Conservation (phyloP, 2,888 invertebrate genomes). For the Psylliodes chrysocephalus region DNA sequence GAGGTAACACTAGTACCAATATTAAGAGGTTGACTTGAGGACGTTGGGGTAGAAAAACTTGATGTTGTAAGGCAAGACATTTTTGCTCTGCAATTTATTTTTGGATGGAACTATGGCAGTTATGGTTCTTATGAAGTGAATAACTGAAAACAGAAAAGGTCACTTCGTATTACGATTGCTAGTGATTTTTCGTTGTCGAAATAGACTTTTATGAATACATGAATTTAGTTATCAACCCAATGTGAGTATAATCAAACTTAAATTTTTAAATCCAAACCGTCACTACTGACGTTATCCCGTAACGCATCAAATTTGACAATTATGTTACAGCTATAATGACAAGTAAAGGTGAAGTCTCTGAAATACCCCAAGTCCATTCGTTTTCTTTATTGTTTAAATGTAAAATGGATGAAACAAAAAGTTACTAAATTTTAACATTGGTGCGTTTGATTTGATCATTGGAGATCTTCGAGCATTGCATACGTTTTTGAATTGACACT, state of each 20-base stretch:
- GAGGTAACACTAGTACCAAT: slow-evolving; percentile 33
- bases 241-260: slow-evolving; percentile 4
- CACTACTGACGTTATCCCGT: slow-evolving; percentile 14
- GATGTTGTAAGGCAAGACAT: slow-evolving; percentile 42
- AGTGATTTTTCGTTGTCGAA: neutral
- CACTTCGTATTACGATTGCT: neutral
- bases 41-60: slow-evolving; percentile 32
- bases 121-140: slow-evolving; percentile 31
- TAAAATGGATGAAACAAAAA: too few relatives aligned
- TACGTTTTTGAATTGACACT: too few relatives aligned
- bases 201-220: slow-evolving; percentile 5
- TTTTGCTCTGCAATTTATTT: slow-evolving; percentile 19
- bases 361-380: too few relatives aligned
- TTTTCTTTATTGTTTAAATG: too few relatives aligned
- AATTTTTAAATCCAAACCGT: slow-evolving; percentile 22
- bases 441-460: too few relatives aligned
- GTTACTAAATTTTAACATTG: too few relatives aligned
- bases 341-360: too few relatives aligned
- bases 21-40: slow-evolving; percentile 32
- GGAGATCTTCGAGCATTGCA: too few relatives aligned
- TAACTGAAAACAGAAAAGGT: slow-evolving; percentile 33
- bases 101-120: slow-evolving; percentile 29
- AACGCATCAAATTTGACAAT: slow-evolving; percentile 14
- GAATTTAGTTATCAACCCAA: slow-evolving; percentile 15
- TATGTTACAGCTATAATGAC: too few relatives aligned